A percentile compares a stretch with the other conserved stretches of the same genome.
Conservation (phyloP, 2,888 invertebrate species). For the Cheilosia vernalis region DNA sequence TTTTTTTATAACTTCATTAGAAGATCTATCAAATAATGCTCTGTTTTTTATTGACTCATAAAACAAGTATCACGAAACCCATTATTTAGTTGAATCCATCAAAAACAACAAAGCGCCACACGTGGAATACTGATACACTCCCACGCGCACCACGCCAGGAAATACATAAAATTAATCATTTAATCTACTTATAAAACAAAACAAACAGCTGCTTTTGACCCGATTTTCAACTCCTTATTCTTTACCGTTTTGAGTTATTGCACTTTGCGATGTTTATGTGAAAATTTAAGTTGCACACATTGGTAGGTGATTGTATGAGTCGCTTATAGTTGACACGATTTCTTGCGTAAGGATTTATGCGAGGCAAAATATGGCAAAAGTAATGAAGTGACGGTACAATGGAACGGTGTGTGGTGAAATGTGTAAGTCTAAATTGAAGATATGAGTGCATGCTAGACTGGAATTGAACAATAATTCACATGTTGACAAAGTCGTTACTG, state of each 20-base stretch:
- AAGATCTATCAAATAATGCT: conserved; percentile 61
- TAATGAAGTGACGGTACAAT: conserved; percentile 22
- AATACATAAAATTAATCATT: conserved; percentile 40
- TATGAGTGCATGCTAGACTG: too few relatives aligned
- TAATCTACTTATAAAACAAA: conserved; percentile 31
- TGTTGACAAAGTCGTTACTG: too few relatives aligned
- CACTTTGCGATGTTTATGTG: conserved; percentile 34
- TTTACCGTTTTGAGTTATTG: conserved; percentile 31
- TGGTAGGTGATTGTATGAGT: conserved; percentile 7
- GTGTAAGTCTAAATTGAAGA: too few relatives aligned
- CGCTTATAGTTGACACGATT: conserved; percentile 40
- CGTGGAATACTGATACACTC: conserved; percentile 51
- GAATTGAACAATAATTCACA: too few relatives aligned
- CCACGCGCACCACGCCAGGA: conserved; percentile 40
- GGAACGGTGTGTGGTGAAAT: too few relatives aligned
- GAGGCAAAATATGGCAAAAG: conserved; percentile 28
- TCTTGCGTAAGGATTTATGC: conserved; percentile 47
- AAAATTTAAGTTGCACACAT: neutral
- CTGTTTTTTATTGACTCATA: conserved; percentile 55
- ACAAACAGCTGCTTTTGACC: conserved; percentile 48
- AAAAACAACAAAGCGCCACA: conserved; percentile 13
- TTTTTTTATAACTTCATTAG: conserved; percentile 68
- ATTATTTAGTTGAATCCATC: conserved; percentile 13
- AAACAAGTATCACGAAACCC: conserved; percentile 31
- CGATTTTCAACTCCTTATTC: conserved; percentile 32